Conservation (phyloP, 2,113 vertebrate species). For the Dolichallabes microphthalmus region DNA sequence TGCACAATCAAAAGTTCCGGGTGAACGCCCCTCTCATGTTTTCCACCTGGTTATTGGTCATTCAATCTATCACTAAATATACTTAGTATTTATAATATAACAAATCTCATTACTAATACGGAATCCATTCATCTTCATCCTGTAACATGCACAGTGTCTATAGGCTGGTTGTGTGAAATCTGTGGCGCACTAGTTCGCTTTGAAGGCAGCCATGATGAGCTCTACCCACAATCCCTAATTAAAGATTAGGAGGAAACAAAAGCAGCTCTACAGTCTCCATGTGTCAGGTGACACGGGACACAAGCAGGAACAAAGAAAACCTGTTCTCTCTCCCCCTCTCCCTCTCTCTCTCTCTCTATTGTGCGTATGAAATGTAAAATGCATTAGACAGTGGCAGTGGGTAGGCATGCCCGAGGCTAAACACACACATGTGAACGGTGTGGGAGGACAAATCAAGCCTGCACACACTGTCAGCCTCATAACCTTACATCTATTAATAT, state of each 20-base stretch:
- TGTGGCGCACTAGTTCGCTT: not conserved
- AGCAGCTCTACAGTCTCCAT: conserved; percentile 61
- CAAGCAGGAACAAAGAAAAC: conserved; percentile 60
- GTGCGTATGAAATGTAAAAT: conserved; percentile 77
- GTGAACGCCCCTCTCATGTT: not conserved
- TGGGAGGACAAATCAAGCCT: conserved; percentile 70
- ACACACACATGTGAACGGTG: conserved; percentile 61
- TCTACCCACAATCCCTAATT: conserved; percentile 66
- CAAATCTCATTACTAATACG: not conserved
- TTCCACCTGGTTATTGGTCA: not conserved
- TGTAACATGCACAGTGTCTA: not conserved
- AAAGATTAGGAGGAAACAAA: conserved; percentile 67
- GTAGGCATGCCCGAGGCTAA: conserved; percentile 74
- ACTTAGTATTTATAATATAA: not conserved
- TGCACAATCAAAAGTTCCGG: no score
- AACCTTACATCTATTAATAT: conserved; percentile 74
- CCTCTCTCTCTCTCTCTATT: conserved; percentile 43
- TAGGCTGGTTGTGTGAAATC: not conserved
- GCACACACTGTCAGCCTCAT: conserved; percentile 67
- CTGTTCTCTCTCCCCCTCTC: conserved; percentile 36
- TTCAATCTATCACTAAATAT: not conserved
- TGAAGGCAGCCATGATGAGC: conserved; percentile 47
- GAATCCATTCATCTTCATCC: not conserved
- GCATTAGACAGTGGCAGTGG: conserved; percentile 74
- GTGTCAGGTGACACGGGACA: conserved; percentile 64